phyloP scores from a whole-genome alignment of 2,797 vertebrate genomes.

The Eleutherodactylus coqui region DNA sequence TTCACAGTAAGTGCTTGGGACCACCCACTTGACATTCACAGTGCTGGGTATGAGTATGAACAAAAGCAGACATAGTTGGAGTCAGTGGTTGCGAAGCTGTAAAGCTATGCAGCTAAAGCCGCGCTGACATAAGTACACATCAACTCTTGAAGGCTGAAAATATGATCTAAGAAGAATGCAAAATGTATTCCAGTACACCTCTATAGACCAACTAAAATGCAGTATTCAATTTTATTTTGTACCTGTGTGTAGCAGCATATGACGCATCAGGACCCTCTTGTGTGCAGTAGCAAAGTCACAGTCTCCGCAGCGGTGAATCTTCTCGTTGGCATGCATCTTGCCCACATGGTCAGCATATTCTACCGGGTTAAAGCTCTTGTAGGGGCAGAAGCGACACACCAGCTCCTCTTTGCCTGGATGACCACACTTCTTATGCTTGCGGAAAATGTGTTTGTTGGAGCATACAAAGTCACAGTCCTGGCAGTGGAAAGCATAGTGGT shows the following conservation, averaged over 20 bases:
- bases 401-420: constrained; percentile 85
- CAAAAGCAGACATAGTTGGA: no score
- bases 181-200: no score
- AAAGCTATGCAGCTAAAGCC: no score
- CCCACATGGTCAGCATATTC: constrained; percentile 88
- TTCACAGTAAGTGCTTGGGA: no score
- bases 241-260: constrained; percentile 93
- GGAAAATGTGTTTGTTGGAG: constrained; percentile 90
- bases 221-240: no score
- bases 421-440: constrained; percentile 89
- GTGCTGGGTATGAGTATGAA: no score
- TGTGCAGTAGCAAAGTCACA: constrained; percentile 91
- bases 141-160: no score
- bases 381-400: constrained; percentile 88
- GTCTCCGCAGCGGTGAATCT: constrained; percentile 90
- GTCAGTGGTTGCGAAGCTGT: no score
- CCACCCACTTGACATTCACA: no score
- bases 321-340: constrained; percentile 93
- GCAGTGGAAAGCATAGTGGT: constrained; percentile 94
- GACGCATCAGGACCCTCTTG: constrained; percentile 91
- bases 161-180: no score
- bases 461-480: constrained; percentile 91
- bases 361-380: constrained; percentile 90
- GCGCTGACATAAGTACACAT: no score
- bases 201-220: no score